Evolutionary conservation across 2,113 vertebrate genomes (phyloP), one percentile per base, ranked within the genome.

Genomic region (Oriolus oriolus): DNA sequence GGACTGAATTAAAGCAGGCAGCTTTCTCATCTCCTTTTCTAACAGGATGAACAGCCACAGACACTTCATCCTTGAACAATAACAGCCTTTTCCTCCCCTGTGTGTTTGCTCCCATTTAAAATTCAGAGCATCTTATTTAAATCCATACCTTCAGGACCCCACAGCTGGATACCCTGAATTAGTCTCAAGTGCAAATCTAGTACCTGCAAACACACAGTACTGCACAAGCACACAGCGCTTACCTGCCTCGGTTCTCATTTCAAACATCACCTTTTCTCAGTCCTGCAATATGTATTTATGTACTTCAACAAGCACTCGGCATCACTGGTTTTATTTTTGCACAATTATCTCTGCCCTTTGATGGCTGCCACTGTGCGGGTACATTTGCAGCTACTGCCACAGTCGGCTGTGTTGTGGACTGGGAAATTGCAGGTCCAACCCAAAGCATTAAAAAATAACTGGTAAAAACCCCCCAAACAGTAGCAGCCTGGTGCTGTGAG

Each of bases 381-480:
- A 5, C 6, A 6, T 11, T 1, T 4, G 23, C 27, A 52, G 27
- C 44, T 21, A 7, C 2, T 41, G 33, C 13, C 41, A 39, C 19
- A 12, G 4, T 2, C 6, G 9, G 63, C 30, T 31, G 16, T 2
- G 3, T 1, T 35, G 31, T 1, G 10, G 35, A 13, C 23, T 21
- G 18, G 7, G 12, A 84, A 77, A 33, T 0, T 24, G 21, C 28
- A 53, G 41, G 23, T 31, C 13, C n/a, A 31, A 6, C 6, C 8
- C n/a, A 28, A 77, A 69, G 18, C 20, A 15, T 10, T 13, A 57
- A 30, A 61, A 47, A 69, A 49, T 3, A 26, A 50, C 18, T 45
- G 6, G 16, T 39, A 11, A 73, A n/a, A 3, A 0, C 1, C 7
- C 3, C 11, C 8, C 7, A 30, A 70, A 17, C 2, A 8, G 21